These are phyloP conservation scores for Callimorpha dominula DNA, from an alignment of 2,888 invertebrate species.

Conservation along the genomic window DNA sequence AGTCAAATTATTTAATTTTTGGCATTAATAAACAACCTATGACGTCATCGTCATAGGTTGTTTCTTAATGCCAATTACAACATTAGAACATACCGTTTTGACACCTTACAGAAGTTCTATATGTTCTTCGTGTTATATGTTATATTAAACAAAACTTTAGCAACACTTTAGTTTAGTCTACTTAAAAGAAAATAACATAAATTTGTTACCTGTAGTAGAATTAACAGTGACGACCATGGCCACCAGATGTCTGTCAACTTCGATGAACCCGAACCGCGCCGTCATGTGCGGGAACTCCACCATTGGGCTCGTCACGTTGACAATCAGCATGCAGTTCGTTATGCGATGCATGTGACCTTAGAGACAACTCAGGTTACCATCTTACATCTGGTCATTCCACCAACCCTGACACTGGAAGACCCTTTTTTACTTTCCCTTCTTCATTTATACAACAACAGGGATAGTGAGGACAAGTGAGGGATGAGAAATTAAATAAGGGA, in stretches of 20 bases:
- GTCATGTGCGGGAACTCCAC: conserved; percentile 89
- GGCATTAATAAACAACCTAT: too few species aligned
- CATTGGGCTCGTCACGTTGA: conserved; percentile 92
- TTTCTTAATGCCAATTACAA: too few species aligned
- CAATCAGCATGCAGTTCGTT: conserved; percentile 91
- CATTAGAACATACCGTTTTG: too few species aligned
- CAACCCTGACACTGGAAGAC: too few species aligned
- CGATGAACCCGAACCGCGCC: conserved; percentile 91
- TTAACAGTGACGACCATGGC: conserved; percentile 90
- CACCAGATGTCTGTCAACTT: conserved; percentile 90
- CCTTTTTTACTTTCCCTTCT: too few species aligned
- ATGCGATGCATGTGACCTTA: conserved; percentile 90
- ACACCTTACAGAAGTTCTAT: too few species aligned
- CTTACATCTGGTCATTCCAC: neutral
- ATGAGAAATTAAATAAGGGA: too few species aligned
- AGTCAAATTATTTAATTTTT: too few species aligned
- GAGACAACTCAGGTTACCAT: neutral
- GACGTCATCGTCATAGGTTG: too few species aligned
- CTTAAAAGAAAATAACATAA: neutral
- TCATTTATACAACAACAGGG: too few species aligned
- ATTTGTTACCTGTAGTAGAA: conserved; percentile 87
- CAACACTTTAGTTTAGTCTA: neutral
- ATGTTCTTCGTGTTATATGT: too few species aligned
- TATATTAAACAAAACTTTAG: neutral
- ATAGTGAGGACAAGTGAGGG: too few species aligned